These are phyloP conservation scores for Melinopterus prodromus DNA, from an alignment of 2,888 invertebrate genomes.

Conservation along the genomic window DNA sequence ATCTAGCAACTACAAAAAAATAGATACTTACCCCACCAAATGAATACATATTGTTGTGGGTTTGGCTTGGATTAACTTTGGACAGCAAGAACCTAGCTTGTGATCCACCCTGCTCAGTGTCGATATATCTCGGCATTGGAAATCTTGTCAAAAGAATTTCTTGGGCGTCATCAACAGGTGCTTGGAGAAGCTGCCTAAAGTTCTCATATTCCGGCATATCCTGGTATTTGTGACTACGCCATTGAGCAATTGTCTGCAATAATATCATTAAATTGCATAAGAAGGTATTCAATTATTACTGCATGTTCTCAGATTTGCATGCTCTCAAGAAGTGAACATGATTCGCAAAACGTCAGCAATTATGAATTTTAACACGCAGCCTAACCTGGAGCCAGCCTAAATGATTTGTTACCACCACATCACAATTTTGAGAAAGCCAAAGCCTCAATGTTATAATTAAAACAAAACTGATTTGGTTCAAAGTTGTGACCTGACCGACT, in stretches of 20 bases:
- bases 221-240: constrained; percentile 95
- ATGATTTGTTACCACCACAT: too few species aligned
- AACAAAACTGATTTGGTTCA: too few species aligned
- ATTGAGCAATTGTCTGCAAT: constrained; percentile 92
- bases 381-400: too few species aligned
- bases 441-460: too few species aligned
- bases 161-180: constrained; percentile 96
- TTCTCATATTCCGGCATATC: constrained; percentile 97
- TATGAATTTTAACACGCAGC: too few species aligned
- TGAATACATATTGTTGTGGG: constrained; percentile 98
- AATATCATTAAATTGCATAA: constrained; percentile 13
- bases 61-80: constrained; percentile 99
- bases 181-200: constrained; percentile 94
- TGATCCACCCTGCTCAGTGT: constrained; percentile 98
- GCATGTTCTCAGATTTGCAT: too few species aligned
- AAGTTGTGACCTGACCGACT: too few species aligned
- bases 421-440: too few species aligned
- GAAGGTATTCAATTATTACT: neutral
- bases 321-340: too few species aligned
- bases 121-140: constrained; percentile 98
- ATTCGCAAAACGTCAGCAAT: too few species aligned
- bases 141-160: constrained; percentile 96
- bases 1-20: constrained; percentile 32
- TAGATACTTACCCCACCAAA: constrained; percentile 84
- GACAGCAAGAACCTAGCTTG: constrained; percentile 98